These are phyloP conservation scores for Pardosa pseudoannulata DNA, from an alignment of 2,888 invertebrate species.

Conservation along the genomic window DNA sequence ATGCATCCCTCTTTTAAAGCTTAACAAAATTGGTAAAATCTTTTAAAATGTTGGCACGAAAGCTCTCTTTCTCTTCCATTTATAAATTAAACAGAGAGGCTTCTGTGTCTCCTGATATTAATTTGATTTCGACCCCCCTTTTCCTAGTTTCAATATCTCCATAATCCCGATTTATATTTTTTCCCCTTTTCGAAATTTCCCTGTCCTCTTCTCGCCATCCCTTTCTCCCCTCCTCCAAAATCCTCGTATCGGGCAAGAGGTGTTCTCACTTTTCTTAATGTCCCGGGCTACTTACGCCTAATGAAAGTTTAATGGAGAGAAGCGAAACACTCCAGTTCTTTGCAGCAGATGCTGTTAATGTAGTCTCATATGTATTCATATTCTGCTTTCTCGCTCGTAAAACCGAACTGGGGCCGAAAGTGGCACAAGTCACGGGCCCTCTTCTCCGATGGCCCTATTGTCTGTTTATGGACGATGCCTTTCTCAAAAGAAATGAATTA, in stretches of 20 bases:
- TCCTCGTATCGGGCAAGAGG: slow-evolving; percentile 25
- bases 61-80: neutral
- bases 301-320: slow-evolving; percentile 72
- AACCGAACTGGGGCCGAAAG: neutral
- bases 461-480: neutral
- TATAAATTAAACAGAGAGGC: slow-evolving; percentile 9
- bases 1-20: neutral
- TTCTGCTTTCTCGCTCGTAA: slow-evolving; percentile 14
- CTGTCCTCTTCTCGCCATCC: neutral
- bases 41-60: neutral
- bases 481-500: neutral
- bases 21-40: neutral
- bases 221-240: slow-evolving; percentile 10
- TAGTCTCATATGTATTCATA: slow-evolving; percentile 60
- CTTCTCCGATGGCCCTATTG: neutral
- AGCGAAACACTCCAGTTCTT: slow-evolving; percentile 20
- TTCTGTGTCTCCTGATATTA: slow-evolving; percentile 16
- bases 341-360: slow-evolving; percentile 71
- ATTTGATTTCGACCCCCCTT: slow-evolving; percentile 18
- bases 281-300: slow-evolving; percentile 54
- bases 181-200: neutral
- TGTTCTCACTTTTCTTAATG: slow-evolving; percentile 48
- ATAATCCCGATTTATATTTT: slow-evolving; percentile 4
- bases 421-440: neutral
- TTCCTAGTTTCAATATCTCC: slow-evolving; percentile 4